Conservation (phyloP, 92 coral and sea anemone genomes). For the Blastomussa wellsi region DNA sequence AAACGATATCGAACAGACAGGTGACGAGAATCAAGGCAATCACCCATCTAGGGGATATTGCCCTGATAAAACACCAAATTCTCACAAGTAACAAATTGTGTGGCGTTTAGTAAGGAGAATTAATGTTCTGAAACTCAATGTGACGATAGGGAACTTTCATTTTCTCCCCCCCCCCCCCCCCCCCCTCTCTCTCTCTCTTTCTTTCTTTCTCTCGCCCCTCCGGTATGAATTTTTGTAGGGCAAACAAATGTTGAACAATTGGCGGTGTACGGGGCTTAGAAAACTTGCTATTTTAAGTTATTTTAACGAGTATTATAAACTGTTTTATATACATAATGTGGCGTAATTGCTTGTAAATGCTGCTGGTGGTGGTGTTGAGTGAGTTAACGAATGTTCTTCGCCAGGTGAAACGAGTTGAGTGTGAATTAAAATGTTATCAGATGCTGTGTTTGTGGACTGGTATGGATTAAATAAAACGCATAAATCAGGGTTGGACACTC, state of each 20-base stretch:
- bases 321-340: background rate
- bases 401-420: background rate
- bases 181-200: background rate
- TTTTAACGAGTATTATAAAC: background rate
- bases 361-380: background rate
- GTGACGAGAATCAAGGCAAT: background rate
- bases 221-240: background rate
- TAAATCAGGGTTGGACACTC: too few relatives aligned
- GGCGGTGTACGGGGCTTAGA: background rate
- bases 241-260: background rate
- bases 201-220: background rate
- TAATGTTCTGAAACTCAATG: background rate
- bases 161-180: background rate
- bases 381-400: background rate
- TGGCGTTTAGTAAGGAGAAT: background rate
- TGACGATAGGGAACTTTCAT: background rate
- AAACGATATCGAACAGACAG: background rate
- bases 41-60: background rate
- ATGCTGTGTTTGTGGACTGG: background rate
- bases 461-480: background rate
- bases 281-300: background rate
- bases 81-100: background rate
- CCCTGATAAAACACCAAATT: background rate
- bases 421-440: background rate
- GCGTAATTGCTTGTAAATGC: background rate